These are phyloP conservation scores for Quadriops clusia DNA, from an alignment of 2,888 invertebrate genomes.

Conservation along the genomic window DNA sequence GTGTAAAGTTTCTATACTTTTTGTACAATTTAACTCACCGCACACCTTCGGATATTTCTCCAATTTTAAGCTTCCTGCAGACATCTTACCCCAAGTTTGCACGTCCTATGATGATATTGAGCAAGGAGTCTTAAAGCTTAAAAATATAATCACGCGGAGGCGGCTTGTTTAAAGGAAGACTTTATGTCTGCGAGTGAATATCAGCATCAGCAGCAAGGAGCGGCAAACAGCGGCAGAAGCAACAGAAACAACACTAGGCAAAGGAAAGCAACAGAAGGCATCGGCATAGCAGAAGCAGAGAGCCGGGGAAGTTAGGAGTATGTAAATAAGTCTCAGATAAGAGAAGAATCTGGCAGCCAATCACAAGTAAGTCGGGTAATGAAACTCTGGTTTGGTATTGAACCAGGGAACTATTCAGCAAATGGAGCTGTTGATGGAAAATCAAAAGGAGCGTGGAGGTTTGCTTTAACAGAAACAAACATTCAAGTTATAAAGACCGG, in stretches of 20 bases:
- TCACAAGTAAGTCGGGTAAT: constrained; percentile 32
- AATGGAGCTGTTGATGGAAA: constrained; percentile 35
- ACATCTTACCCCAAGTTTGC: too few relatives aligned
- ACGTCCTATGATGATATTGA: too few relatives aligned
- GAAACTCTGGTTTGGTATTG: constrained; percentile 32
- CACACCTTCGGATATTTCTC: too few relatives aligned
- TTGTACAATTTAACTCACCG: too few relatives aligned
- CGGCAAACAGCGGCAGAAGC: constrained; percentile 1
- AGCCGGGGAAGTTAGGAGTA: too few relatives aligned
- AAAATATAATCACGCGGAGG: too few relatives aligned
- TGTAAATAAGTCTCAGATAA: constrained; percentile 16
- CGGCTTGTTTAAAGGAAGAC: too few relatives aligned
- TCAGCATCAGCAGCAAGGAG: too few relatives aligned
- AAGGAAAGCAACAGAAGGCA: constrained; percentile 3
- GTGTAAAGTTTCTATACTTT: too few relatives aligned
- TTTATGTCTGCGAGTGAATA: too few relatives aligned
- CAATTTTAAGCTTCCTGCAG: too few relatives aligned
- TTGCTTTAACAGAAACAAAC: constrained; percentile 37
- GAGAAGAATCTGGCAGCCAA: constrained; percentile 34
- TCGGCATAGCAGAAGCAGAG: constrained; percentile 1
- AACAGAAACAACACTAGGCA: constrained; percentile 6
- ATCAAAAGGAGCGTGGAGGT: constrained; percentile 36
- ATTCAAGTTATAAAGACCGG: constrained; percentile 33
- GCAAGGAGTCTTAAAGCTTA: too few relatives aligned
- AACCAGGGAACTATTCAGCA: constrained; percentile 33